These are phyloP conservation scores for Danaus plexippus DNA, from an alignment of 1,140 invertebrate genomes.

Conservation along the genomic window DNA sequence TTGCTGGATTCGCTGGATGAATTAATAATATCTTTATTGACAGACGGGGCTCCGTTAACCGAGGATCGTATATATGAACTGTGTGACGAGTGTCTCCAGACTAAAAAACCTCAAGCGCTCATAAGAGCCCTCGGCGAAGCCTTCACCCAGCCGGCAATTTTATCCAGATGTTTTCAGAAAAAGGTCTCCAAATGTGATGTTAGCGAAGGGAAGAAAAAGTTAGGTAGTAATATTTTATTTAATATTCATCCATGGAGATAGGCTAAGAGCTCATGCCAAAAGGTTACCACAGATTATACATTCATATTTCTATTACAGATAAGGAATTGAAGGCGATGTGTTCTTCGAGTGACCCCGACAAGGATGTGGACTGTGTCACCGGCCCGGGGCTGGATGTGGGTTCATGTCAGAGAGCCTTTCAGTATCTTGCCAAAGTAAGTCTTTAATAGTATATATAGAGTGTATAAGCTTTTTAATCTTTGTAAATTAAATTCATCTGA, in stretches of 20 bases:
- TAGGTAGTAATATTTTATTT: slow-evolving; percentile 28
- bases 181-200: slow-evolving; percentile 44
- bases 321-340: slow-evolving; percentile 73
- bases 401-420: no score
- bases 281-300: slow-evolving; percentile 1
- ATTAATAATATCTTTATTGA: slow-evolving; percentile 31
- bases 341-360: slow-evolving; percentile 80
- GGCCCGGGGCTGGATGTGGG: slow-evolving; percentile 58
- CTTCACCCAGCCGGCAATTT: slow-evolving; percentile 66
- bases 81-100: slow-evolving; percentile 57
- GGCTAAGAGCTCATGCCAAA: slow-evolving; percentile 1
- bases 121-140: slow-evolving; percentile 55
- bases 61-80: slow-evolving; percentile 62
- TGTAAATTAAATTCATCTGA: no score
- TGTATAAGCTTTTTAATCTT: no score
- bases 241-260: slow-evolving; percentile 5
- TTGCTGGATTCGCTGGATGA: slow-evolving; percentile 30
- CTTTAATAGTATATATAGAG: no score
- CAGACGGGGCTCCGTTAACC: slow-evolving; percentile 57
- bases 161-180: slow-evolving; percentile 73
- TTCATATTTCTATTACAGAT: slow-evolving; percentile 32
- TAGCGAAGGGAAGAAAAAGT: slow-evolving; percentile 29
- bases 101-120: slow-evolving; percentile 36
- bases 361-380: slow-evolving; percentile 81
- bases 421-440: slow-evolving; percentile 53